Evolutionary conservation across 2,888 invertebrate genomes (phyloP), one percentile per base, ranked within the genome.

Genomic region (Stictocephala bisonia): DNA sequence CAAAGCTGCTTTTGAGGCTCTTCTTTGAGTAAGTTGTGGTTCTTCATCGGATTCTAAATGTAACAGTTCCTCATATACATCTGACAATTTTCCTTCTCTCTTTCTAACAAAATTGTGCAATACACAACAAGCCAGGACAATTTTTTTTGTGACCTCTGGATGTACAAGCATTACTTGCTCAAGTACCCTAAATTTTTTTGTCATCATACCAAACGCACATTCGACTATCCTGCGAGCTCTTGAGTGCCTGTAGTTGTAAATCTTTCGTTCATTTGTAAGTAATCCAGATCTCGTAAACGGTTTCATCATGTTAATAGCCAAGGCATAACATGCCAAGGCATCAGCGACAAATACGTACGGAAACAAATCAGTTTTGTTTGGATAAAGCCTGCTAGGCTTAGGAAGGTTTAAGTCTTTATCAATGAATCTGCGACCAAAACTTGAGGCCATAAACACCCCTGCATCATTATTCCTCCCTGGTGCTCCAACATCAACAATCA

Each of bases 71-170:
- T 41, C 68, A 68, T 56, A 44, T 26, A 56, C 73, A 44, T 73
- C 69, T 44, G 31, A n/a, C 15, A 73, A 35, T 48, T 48, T 73
- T 56, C 69, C 73, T 68, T 73, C 68, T n/a, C 58, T 73, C 27
- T 73, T 68, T 58, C 73, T 68, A 44, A 73, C 44, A 40, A 69
- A 68, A 48, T 69, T 69, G 68, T 73, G 69, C 41, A 70, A 64
- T 18, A 66, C 67, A 44, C 67, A 67, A n/a, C 67, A 67, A 11
- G 60, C 41, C 31, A 73, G 40, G 26, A 50, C 44, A 20, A 72
- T 73, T 51, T 68, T 9, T 68, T 68, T 69, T 53, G 68, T 26
- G 9, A 58, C 50, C 41, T 68, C 60, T 69, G 67, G 67, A 29
- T 41, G 41, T 22, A 67, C 67, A 15, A 67, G 48, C 67, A 67